Conservation (phyloP, 92 coral and sea anemone species). For the Umimayanthus kanabou region DNA sequence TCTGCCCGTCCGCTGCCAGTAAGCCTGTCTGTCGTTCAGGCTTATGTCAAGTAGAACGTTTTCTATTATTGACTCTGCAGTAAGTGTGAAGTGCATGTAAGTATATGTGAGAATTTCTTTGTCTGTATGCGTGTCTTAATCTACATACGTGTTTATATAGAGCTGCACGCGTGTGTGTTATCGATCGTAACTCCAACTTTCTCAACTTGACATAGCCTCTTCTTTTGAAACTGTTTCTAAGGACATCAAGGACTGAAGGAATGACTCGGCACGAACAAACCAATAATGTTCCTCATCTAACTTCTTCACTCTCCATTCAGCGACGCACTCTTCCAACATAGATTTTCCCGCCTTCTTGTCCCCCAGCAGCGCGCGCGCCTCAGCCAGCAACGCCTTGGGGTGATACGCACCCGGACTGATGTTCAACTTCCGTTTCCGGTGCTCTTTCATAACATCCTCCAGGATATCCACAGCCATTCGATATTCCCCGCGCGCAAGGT, state of each 20-base stretch:
- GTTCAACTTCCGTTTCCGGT: constrained; percentile 43
- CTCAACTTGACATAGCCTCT: background rate
- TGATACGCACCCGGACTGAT: constrained; percentile 80
- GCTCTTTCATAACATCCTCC: constrained; percentile 58
- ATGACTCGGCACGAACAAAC: constrained; percentile 60
- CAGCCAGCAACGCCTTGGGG: constrained; percentile 75
- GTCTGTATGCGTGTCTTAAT: background rate
- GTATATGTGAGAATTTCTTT: background rate
- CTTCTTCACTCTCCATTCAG: constrained; percentile 58
- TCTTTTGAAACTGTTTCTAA: background rate
- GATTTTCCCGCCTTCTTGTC: constrained; percentile 43
- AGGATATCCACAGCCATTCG: constrained; percentile 58
- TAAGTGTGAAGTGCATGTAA: background rate
- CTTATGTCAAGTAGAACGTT: no score
- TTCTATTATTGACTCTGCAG: no score
- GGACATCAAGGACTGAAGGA: background rate
- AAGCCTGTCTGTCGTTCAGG: background rate
- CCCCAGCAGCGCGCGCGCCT: constrained; percentile 62
- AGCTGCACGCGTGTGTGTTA: no score
- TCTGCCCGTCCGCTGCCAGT: background rate
- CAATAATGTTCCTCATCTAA: constrained; percentile 74
- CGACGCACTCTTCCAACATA: constrained; percentile 59
- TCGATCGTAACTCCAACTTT: no score
- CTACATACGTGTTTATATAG: no score
- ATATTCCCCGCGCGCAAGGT: constrained; percentile 56